These are phyloP conservation scores for Engystomops pustulosus DNA, from an alignment of 2,113 vertebrate species.

Conservation along the genomic window DNA sequence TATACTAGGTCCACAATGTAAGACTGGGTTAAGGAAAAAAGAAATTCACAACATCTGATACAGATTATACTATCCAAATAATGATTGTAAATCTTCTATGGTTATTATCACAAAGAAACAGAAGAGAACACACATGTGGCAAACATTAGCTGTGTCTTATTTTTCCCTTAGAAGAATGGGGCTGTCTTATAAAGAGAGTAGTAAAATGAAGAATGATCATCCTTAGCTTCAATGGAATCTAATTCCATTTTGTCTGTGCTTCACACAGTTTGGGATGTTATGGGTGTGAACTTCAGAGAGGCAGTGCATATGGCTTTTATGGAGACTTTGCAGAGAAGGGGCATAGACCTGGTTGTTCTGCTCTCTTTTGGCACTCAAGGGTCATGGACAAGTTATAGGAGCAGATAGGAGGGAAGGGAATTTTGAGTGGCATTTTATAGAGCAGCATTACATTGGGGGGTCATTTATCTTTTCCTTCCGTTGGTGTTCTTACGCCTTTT, in stretches of 20 bases:
- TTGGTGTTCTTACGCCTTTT: too few relatives aligned
- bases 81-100: conserved; percentile 52
- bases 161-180: conserved; percentile 22
- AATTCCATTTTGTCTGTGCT: neutral
- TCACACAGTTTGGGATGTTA: neutral
- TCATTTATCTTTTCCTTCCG: too few relatives aligned
- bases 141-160: conserved; percentile 38
- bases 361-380: too few relatives aligned
- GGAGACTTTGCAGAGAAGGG: neutral
- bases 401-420: too few relatives aligned
- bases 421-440: too few relatives aligned
- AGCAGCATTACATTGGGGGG: too few relatives aligned
- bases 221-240: neutral
- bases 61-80: conserved; percentile 50
- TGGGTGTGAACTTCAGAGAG: too few relatives aligned
- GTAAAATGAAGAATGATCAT: conserved; percentile 10
- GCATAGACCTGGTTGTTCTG: too few relatives aligned
- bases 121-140: conserved; percentile 48
- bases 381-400: too few relatives aligned
- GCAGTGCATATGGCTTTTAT: neutral
- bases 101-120: conserved; percentile 40
- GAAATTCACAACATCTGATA: conserved; percentile 24
- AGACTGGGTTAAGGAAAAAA: conserved; percentile 10
- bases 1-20: neutral
- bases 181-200: neutral